Evolutionary conservation across 1,140 invertebrate genomes (phyloP), one percentile per base, ranked within the genome.

Genomic region (Lasaia peninsularis): DNA sequence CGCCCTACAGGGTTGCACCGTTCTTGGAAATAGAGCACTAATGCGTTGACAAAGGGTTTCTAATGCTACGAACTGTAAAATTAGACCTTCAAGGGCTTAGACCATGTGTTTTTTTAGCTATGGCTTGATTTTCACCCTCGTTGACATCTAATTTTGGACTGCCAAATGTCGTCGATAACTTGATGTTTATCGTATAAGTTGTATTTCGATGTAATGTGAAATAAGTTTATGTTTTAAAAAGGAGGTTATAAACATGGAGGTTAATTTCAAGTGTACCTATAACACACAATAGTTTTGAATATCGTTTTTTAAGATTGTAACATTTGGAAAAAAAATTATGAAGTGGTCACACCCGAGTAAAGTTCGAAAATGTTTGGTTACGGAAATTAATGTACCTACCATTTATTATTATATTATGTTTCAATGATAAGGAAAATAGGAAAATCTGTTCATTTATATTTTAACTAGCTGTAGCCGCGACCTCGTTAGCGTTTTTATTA

Each of bases 11-110:
- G 58, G 58, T 56, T 14, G 16, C 54, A 10, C 11, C 37, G 63
- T 63, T 66, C 64, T 57, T 34, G 65, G 62, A 72, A 72, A 65
- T 51, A 59, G 62, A 58, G 60, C 66, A 58, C 32, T 63, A 59
- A 55, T 58, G 48, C 59, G 50, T 60, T 44, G 56, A 48, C 52
- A 66, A 66, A 73, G 63, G 68, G 71, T 62, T 67, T 64, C 70
- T 72, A 69, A 73, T 73, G 67, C 60, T 58, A 60, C 58, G 56
- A 44, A 51, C 56, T 32, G 54, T 54, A 58, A 63, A 63, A 35
- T 63, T 58, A 63, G 62, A 52, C 28, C 48, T 59, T 53, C 60
- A 62, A 66, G 60, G 64, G 56, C 63, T 59, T 34, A 59, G 37
- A 57, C 64, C 64, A 66, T 60, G 56, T 66, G 64, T 59, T 52